These are phyloP conservation scores for Triplophysa bombifrons DNA, from an alignment of 2,797 vertebrate genomes.

Conservation along the genomic window DNA sequence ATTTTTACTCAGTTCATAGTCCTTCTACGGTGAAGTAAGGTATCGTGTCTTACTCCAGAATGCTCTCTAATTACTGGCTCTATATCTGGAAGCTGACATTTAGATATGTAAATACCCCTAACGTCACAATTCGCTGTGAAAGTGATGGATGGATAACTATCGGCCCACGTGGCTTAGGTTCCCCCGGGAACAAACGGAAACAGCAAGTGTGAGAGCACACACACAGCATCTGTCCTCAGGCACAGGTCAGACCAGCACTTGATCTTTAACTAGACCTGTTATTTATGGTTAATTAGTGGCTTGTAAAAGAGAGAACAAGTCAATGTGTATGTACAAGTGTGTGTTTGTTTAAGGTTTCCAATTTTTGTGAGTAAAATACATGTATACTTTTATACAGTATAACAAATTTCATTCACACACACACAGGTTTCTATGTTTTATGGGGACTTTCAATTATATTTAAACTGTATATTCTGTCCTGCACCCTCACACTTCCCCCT, in stretches of 20 bases:
- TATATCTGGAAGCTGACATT: slow-evolving; percentile 55
- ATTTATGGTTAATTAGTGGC: slow-evolving; percentile 49
- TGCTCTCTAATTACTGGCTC: slow-evolving; percentile 40
- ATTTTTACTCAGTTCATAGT: slow-evolving; percentile 4
- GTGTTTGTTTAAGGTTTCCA: background rate
- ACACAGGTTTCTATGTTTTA: too few relatives aligned
- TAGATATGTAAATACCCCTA: slow-evolving; percentile 51
- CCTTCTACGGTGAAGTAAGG: slow-evolving; percentile 7
- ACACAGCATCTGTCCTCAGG: slow-evolving; percentile 14
- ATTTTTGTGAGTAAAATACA: slow-evolving; percentile 22
- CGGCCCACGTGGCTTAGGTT: slow-evolving; percentile 18
- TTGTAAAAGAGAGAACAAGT: background rate
- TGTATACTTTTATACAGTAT: background rate
- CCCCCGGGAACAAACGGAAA: slow-evolving; percentile 13
- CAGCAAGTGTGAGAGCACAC: background rate
- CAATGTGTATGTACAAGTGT: too few relatives aligned
- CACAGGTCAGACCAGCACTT: slow-evolving; percentile 31
- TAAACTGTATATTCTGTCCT: too few relatives aligned
- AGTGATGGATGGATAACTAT: slow-evolving; percentile 31
- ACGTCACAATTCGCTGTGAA: slow-evolving; percentile 24
- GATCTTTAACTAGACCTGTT: slow-evolving; percentile 31
- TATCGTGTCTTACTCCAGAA: slow-evolving; percentile 28
- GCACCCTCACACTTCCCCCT: too few relatives aligned
- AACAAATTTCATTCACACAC: too few relatives aligned
- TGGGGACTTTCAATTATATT: too few relatives aligned